A percentile compares a stretch with the other conserved stretches of the same genome.
Evolutionary conservation across 2,113 vertebrate genomes (phyloP).

Genomic region (Paraplagusia blochii): DNA sequence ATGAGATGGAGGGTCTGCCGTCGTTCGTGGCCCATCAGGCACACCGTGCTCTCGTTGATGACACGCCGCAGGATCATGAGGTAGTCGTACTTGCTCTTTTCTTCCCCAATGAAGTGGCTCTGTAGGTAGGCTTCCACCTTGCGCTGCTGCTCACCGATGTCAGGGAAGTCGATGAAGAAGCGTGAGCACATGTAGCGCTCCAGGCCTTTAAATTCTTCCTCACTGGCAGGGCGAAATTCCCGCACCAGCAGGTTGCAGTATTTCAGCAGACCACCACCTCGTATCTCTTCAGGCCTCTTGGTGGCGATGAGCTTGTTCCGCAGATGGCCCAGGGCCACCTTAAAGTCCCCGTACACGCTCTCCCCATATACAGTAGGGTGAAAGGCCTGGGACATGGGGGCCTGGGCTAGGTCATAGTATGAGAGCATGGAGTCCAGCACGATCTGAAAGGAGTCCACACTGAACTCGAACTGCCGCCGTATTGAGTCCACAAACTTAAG

Average conservation of each 20-base stretch:
- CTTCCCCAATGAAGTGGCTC: conserved; percentile 94
- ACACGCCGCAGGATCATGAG: conserved; percentile 92
- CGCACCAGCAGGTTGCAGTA: conserved; percentile 95
- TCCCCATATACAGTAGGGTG: conserved; percentile 87
- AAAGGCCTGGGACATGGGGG: conserved; percentile 82
- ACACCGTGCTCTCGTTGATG: conserved; percentile 97
- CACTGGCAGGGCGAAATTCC: conserved; percentile 85
- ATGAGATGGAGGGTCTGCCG: conserved; percentile 95
- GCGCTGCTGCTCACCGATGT: conserved; percentile 92
- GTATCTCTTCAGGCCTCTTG: conserved; percentile 94
- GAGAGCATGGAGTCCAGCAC: conserved; percentile 89
- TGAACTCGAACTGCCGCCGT: conserved; percentile 96
- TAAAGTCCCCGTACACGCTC: conserved; percentile 93
- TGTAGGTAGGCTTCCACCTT: conserved; percentile 96
- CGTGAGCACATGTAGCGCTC: conserved; percentile 98
- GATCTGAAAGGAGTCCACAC: conserved; percentile 99
- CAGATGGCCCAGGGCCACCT: conserved; percentile 85
- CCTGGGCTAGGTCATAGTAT: conserved; percentile 80
- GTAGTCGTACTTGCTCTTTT: conserved; percentile 96
- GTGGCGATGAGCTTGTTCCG: conserved; percentile 91
- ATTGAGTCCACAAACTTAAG: conserved; percentile 96
- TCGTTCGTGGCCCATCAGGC: conserved; percentile 96
- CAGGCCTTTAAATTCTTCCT: conserved; percentile 87
- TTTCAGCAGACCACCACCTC: conserved; percentile 93
- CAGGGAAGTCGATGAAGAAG: conserved; percentile 99